phyloP scores from a whole-genome alignment of 2,888 invertebrate species.

The Unio delphinus region DNA sequence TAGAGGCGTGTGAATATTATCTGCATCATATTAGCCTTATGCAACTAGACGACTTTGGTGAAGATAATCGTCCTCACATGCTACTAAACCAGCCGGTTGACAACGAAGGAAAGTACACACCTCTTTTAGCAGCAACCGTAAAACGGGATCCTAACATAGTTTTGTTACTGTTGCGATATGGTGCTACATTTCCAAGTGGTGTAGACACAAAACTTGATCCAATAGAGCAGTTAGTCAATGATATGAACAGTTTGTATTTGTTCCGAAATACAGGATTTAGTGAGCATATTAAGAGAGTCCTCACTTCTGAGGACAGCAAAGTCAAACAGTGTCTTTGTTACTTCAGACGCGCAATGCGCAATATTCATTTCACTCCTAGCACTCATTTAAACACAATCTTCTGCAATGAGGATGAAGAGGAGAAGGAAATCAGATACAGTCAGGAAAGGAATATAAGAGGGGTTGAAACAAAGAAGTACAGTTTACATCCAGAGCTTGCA shows the following conservation, averaged over 20 bases:
- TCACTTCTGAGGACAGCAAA: constrained; percentile 33
- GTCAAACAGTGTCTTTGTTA: constrained; percentile 30
- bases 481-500: constrained; percentile 31
- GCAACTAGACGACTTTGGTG: constrained; percentile 2
- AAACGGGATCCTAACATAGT: constrained; percentile 38
- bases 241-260: constrained; percentile 40
- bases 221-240: constrained; percentile 34
- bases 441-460: constrained; percentile 2
- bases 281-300: constrained; percentile 24
- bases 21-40: constrained; percentile 22
- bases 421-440: not conserved
- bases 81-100: constrained; percentile 38
- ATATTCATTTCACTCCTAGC: constrained; percentile 24
- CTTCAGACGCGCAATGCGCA: constrained; percentile 26
- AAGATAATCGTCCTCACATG: not conserved
- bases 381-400: constrained; percentile 26
- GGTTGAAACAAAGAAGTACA: constrained; percentile 18
- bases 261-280: constrained; percentile 43
- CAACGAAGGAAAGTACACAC: constrained; percentile 19
- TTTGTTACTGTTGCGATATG: constrained; percentile 32
- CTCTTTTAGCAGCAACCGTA: constrained; percentile 37
- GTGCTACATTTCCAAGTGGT: constrained; percentile 24
- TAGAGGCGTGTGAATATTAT: constrained; percentile 39
- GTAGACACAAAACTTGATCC: constrained; percentile 20
- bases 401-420: constrained; percentile 6